Evolutionary conservation across 2,797 vertebrate species (phyloP), one percentile per base, ranked within the genome.

Genomic region (Tapirus indicus): DNA sequence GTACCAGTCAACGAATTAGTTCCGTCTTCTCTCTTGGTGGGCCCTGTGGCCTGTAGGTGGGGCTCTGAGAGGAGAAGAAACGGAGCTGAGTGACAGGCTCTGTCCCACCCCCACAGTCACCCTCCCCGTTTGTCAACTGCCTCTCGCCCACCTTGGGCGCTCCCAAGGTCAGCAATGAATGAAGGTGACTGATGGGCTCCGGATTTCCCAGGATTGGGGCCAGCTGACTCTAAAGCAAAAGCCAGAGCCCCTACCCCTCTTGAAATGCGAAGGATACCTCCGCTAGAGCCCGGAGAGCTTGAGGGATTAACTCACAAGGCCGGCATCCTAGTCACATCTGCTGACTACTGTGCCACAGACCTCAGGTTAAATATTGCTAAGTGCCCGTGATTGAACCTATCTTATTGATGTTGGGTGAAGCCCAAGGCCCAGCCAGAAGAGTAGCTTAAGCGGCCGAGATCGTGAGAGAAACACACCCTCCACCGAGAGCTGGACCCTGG

Each of bases 341-440:
- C 90, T 97, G 66, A 68, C 94, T 89, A 84, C 41, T 62, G 97
- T 62, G n/a, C 97, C 83, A 47, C 96, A 93, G 94, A 84, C 95
- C 84, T 93, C 89, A 92, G 97, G 97, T 97, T 98, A 98, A 98
- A 98, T 98, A 98, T 97, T 97, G 88, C 98, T 98, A 99, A 98
- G 96, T 92, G 56, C 84, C 86, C 98, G 92, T 97, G 98, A 98
- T 97, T 98, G 98, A 97, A 97, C 97, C 97, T 97, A 93, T 97
- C 95, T 82, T 98, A 98, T 97, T 98, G 98, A 98, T 97, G 97
- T 86, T 98, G 96, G 97, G 97, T 91, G 88, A 93, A 98, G 91
- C 98, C 97, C 98, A 98, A 98, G 98, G 88, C 97, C 84, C 64
- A 44, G 94, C 97, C 96, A 98, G 96, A 92, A 98, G 94, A 98